phyloP scores from a whole-genome alignment of 2,797 vertebrate genomes.

The Coregonus ussuriensis region DNA sequence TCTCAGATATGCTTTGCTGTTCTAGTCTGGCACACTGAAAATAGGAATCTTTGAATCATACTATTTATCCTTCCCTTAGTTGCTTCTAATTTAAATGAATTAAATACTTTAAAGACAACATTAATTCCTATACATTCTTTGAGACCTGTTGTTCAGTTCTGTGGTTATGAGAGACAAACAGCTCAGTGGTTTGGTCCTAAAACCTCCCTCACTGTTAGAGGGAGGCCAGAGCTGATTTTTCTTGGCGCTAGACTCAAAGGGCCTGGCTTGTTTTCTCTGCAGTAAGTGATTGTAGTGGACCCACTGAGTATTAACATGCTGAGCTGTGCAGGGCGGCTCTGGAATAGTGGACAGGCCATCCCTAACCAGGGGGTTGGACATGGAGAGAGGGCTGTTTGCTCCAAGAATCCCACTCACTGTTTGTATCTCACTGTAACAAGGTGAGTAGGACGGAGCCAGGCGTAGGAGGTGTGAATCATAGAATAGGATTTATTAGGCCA shows the following conservation, averaged over 20 bases:
- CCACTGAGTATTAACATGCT: constrained; percentile 68
- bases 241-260: constrained; percentile 73
- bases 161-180: constrained; percentile 37
- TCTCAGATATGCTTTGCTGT: neutral
- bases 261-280: constrained; percentile 68
- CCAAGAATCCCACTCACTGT: constrained; percentile 56
- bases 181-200: constrained; percentile 3
- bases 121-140: constrained; percentile 18
- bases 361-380: constrained; percentile 58
- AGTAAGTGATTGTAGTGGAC: constrained; percentile 74
- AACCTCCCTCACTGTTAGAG: constrained; percentile 14
- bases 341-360: constrained; percentile 53
- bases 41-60: too few relatives aligned
- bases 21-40: too few relatives aligned
- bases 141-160: constrained; percentile 57
- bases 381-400: constrained; percentile 39
- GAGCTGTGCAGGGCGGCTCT: constrained; percentile 32
- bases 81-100: neutral
- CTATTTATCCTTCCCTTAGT: constrained; percentile 49
- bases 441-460: too few relatives aligned
- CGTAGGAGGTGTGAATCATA: too few relatives aligned
- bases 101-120: neutral
- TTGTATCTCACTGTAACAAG: too few relatives aligned
- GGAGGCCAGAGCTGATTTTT: constrained; percentile 61
- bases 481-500: too few relatives aligned